Percentiles rank a stretch among this genome's conserved stretches.
These are phyloP conservation scores for Micoletzkya japonica DNA, from an alignment of 2,888 invertebrate species.

Conservation along the genomic window DNA sequence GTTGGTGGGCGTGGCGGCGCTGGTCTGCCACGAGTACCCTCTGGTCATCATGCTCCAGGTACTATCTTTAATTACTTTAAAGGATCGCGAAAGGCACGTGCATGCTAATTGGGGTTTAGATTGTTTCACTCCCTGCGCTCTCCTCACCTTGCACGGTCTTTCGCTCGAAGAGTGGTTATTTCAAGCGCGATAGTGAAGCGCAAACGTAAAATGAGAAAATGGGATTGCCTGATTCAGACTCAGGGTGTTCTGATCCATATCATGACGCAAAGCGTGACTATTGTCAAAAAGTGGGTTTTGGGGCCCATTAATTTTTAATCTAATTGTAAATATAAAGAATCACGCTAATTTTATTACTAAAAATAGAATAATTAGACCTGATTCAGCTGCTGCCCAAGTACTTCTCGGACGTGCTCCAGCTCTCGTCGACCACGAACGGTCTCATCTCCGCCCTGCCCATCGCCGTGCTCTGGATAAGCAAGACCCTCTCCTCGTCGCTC, in stretches of 20 bases:
- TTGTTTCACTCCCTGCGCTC: too few species aligned
- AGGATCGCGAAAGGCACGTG: too few species aligned
- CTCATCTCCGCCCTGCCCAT: slow-evolving; percentile 57
- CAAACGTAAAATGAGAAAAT: not conserved
- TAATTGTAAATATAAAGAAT: too few species aligned
- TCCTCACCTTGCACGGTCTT: too few species aligned
- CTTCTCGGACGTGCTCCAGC: slow-evolving; percentile 52
- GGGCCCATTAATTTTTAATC: not conserved
- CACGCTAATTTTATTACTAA: too few species aligned
- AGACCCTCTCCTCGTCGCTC: slow-evolving; percentile 54
- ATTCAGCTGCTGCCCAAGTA: slow-evolving; percentile 56
- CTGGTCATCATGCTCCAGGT: slow-evolving; percentile 58
- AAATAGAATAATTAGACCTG: slow-evolving; percentile 3
- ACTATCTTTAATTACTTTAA: not conserved
- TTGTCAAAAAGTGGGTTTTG: not conserved
- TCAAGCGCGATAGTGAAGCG: too few species aligned
- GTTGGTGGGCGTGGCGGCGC: slow-evolving; percentile 55
- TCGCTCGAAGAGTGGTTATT: too few species aligned
- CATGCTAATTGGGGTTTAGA: too few species aligned
- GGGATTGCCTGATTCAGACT: not conserved
- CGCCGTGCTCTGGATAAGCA: slow-evolving; percentile 47
- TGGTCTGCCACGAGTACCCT: slow-evolving; percentile 61
- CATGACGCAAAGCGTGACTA: too few species aligned
- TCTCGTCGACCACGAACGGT: slow-evolving; percentile 49
- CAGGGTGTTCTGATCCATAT: too few species aligned